Evolutionary conservation across 2,888 invertebrate genomes (phyloP), one percentile per base, ranked within the genome.

Genomic region (Candidula unifasciata): DNA sequence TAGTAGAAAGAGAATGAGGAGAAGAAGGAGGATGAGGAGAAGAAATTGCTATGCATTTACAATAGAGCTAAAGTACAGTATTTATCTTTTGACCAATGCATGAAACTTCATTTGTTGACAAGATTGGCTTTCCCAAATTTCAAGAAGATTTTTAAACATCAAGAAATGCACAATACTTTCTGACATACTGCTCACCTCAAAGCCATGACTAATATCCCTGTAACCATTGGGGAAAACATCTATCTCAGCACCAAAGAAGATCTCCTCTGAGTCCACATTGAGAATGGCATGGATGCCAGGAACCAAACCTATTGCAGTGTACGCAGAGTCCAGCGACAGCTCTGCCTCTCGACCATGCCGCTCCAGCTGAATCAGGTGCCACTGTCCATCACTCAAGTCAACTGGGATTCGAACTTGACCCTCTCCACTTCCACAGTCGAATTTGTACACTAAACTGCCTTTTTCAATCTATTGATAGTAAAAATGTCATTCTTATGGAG

Each of bases 341-440:
- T 96, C 96, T 68, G 97, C 96, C 92, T 95, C 95, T 90, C 96
- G 97, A 44, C 97, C 96, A 89, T 96, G 96, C n/a, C 93, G 89
- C 93, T 97, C 97, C 85, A 98, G 94, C 68, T 96, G 95, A 44
- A 95, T 92, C 88, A 96, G 96, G 93, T 97, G 97, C 97, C 97
- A 97, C 89, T 95, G 95, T 8, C 97, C 97, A 92, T 97, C 97
- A 52, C 96, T 96, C n/a, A 97, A 95, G 90, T 95, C 95, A n/a
- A 96, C 94, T 85, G 96, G 96, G 54, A 96, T 95, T 2, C 97
- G 96, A 54, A 97, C 96, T 82, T 96, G 94, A 64, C 97, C 97
- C 94, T 97, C 97, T 10, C 98, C 99, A 88, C 97, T 96, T 33
- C 99, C 99, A 89, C 98, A 95, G 93, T 99, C 97, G 95, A 98